Conservation (phyloP, 2,888 invertebrate species). For the Diarsia brunnea region DNA sequence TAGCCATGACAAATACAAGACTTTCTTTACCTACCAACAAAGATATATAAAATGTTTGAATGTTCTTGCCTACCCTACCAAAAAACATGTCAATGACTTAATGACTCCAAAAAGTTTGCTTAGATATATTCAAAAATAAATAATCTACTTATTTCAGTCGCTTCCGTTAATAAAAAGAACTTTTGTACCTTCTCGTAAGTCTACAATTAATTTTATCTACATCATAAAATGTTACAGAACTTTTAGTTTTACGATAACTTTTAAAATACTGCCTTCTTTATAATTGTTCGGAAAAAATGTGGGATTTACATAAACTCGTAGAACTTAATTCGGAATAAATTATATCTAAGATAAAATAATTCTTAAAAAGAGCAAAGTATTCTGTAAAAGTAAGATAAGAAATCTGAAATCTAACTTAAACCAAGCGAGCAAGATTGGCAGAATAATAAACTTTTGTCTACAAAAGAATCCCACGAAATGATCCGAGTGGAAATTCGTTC, state of each 20-base stretch:
- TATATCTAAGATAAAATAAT: conserved; percentile 30
- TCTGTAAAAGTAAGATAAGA: conserved; percentile 43
- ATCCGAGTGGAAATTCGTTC: conserved; percentile 54
- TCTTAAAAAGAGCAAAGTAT: conserved; percentile 28
- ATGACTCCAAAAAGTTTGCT: not conserved
- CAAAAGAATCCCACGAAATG: conserved; percentile 28
- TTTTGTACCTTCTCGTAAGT: conserved; percentile 3
- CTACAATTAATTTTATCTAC: conserved; percentile 12
- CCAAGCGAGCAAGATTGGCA: conserved; percentile 12
- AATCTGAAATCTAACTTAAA: conserved; percentile 45
- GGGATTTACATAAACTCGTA: conserved; percentile 12
- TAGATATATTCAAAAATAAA: conserved; percentile 3
- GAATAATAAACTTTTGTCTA: conserved; percentile 31
- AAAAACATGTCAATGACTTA: not conserved
- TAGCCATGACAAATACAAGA: not conserved
- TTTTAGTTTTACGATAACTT: conserved; percentile 4
- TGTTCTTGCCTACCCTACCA: not conserved
- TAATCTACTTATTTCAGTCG: not conserved
- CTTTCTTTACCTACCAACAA: not conserved
- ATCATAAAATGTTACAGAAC: not conserved
- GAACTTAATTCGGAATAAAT: conserved; percentile 23
- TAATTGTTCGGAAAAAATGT: conserved; percentile 11
- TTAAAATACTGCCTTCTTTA: not conserved
- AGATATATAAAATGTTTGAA: no score
- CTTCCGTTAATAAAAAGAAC: conserved; percentile 16